Evolutionary conservation across 2,888 invertebrate species (phyloP).

Genomic region (Stenichneumon culpator): DNA sequence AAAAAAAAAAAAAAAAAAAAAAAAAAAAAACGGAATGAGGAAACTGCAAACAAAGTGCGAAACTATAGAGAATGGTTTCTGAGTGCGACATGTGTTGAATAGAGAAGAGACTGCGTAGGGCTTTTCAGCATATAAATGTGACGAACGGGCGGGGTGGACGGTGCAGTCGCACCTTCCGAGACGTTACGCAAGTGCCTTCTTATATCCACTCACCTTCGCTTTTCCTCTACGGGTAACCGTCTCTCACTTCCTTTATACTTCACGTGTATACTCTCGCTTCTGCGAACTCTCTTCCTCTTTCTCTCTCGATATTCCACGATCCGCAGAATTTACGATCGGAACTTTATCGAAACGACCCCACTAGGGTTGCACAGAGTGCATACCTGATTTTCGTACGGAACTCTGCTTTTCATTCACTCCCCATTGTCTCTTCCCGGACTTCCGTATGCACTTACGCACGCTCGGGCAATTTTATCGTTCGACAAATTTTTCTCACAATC

Average conservation of each 20-base stretch:
- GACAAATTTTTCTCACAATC: neutral
- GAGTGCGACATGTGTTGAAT: neutral
- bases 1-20: constrained; percentile 1
- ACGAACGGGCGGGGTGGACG: neutral
- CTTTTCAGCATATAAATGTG: constrained; percentile 48
- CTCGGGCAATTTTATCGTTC: neutral
- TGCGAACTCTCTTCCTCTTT: constrained; percentile 1
- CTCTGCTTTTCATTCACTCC: neutral
- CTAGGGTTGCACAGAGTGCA: neutral
- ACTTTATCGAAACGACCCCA: constrained; percentile 21
- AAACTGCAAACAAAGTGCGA: neutral
- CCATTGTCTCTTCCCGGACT: neutral
- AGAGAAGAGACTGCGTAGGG: neutral
- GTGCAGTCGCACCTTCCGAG: constrained; percentile 30
- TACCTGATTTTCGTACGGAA: constrained; percentile 31
- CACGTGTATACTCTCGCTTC: neutral
- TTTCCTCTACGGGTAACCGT: neutral
- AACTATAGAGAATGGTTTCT: neutral
- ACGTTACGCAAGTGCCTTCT: constrained; percentile 10
- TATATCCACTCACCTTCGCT: constrained; percentile 11
- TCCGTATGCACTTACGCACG: neutral
- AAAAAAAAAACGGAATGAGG: neutral
- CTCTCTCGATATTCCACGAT: constrained; percentile 39
- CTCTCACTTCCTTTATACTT: constrained; percentile 10
- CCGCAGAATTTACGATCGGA: constrained; percentile 28